Conservation (phyloP, 2,797 vertebrate genomes). For the Sylvilagus floridanus region DNA sequence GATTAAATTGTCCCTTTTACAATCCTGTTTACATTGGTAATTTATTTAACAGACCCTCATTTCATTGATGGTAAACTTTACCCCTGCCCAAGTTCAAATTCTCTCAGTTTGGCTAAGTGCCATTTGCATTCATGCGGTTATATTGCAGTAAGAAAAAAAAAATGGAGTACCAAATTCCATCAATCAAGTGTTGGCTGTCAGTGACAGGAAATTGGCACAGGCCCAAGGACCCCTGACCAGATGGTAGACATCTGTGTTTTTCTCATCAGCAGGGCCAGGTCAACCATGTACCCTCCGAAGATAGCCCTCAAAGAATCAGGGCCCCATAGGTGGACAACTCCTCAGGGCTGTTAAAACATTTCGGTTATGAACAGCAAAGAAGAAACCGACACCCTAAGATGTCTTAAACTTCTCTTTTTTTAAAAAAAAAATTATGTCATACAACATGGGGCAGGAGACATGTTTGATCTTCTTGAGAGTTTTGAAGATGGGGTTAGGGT, state of each 20-base stretch:
- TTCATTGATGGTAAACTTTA: slow-evolving; percentile 81
- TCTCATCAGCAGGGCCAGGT: slow-evolving; percentile 64
- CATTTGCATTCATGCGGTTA: slow-evolving; percentile 78
- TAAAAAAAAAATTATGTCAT: slow-evolving; percentile 15
- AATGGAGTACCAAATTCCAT: slow-evolving; percentile 77
- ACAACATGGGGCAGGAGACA: slow-evolving; percentile 19
- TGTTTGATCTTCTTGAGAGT: slow-evolving; percentile 37
- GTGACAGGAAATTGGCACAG: slow-evolving; percentile 79
- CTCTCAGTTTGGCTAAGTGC: slow-evolving; percentile 76
- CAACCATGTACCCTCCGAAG: slow-evolving; percentile 23
- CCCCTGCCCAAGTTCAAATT: slow-evolving; percentile 80
- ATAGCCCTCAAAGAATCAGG: slow-evolving; percentile 45
- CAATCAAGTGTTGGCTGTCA: slow-evolving; percentile 78
- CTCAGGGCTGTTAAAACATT: slow-evolving; percentile 66
- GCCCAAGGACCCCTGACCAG: slow-evolving; percentile 72
- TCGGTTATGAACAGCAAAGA: slow-evolving; percentile 59
- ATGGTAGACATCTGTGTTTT: slow-evolving; percentile 79
- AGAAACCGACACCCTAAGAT: slow-evolving; percentile 48
- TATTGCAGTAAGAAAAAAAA: slow-evolving; percentile 71
- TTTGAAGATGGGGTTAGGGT: background rate
- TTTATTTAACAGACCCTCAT: slow-evolving; percentile 82
- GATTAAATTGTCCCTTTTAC: slow-evolving; percentile 83
- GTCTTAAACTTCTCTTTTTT: background rate
- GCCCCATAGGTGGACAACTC: background rate
- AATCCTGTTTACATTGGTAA: slow-evolving; percentile 82